phyloP scores from a whole-genome alignment of 2,888 invertebrate genomes.

The Erebia epiphron region DNA sequence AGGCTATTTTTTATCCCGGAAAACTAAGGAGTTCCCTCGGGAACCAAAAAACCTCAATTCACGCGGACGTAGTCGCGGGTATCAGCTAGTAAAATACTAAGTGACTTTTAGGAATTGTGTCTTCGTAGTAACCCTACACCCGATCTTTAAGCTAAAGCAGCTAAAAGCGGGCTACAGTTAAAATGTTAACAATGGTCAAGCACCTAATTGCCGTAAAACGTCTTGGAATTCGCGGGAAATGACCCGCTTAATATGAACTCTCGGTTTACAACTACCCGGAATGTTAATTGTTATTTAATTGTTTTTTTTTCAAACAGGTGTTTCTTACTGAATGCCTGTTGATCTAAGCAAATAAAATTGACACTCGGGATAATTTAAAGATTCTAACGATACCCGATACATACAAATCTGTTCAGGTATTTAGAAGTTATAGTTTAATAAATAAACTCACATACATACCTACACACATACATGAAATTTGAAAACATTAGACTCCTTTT shows the following conservation, averaged over 20 bases:
- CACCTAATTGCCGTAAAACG: slow-evolving; percentile 45
- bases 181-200: slow-evolving; percentile 21
- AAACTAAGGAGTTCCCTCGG: too few species aligned
- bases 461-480: too few species aligned
- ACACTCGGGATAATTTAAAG: too few species aligned
- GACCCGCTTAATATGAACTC: slow-evolving; percentile 38
- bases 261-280: slow-evolving; percentile 18
- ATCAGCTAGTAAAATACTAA: background rate
- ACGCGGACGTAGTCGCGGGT: too few species aligned
- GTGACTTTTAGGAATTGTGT: background rate
- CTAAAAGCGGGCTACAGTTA: slow-evolving; percentile 3
- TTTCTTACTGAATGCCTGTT: background rate
- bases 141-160: background rate
- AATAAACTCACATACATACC: too few species aligned
- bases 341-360: too few species aligned
- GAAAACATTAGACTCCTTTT: too few species aligned
- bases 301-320: background rate
- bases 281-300: slow-evolving; percentile 24
- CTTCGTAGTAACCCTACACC: background rate
- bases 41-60: too few species aligned
- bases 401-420: too few species aligned
- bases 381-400: too few species aligned
- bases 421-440: too few species aligned
- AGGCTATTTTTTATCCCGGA: too few species aligned
- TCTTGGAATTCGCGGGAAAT: slow-evolving; percentile 45